A percentile compares a stretch with the other conserved stretches of the same genome.
Conservation (phyloP, 2,888 invertebrate genomes). For the Netelia virgata region DNA sequence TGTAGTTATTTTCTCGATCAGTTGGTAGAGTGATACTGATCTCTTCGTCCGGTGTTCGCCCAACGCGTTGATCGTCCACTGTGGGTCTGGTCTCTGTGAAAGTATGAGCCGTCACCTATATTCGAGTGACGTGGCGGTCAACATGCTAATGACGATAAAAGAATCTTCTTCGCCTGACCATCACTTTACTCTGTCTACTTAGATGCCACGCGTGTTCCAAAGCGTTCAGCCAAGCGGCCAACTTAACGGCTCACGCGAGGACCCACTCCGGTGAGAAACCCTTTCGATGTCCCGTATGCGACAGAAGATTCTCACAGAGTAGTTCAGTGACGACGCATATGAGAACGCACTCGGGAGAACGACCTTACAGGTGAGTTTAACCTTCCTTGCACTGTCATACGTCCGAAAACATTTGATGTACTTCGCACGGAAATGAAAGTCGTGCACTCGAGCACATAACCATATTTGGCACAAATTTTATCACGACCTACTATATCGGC, state of each 20-base stretch:
- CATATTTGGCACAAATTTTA: background rate
- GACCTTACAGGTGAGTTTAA: conserved; percentile 91
- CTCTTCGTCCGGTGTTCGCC: too few species aligned
- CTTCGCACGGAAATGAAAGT: conserved; percentile 1
- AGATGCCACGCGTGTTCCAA: conserved; percentile 96
- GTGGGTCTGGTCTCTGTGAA: too few species aligned
- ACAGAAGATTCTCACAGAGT: conserved; percentile 97
- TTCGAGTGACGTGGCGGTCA: background rate
- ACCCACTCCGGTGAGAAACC: conserved; percentile 99
- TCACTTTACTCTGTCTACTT: conserved; percentile 42
- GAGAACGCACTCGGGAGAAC: conserved; percentile 99
- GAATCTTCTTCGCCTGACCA: conserved; percentile 27
- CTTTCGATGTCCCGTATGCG: conserved; percentile 98
- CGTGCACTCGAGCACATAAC: background rate
- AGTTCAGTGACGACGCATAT: conserved; percentile 99
- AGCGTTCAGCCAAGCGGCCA: conserved; percentile 99
- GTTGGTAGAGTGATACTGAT: too few species aligned
- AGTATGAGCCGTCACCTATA: too few species aligned
- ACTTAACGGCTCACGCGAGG: conserved; percentile 98
- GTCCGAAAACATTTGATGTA: background rate
- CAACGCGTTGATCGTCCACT: too few species aligned
- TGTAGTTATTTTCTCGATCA: too few species aligned
- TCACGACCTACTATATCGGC: too few species aligned
- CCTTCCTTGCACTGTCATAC: conserved; percentile 10
- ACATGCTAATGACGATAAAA: conserved; percentile 3